Evolutionary conservation across 2,113 vertebrate genomes (phyloP).

Genomic region (Halichoerus grypus): DNA sequence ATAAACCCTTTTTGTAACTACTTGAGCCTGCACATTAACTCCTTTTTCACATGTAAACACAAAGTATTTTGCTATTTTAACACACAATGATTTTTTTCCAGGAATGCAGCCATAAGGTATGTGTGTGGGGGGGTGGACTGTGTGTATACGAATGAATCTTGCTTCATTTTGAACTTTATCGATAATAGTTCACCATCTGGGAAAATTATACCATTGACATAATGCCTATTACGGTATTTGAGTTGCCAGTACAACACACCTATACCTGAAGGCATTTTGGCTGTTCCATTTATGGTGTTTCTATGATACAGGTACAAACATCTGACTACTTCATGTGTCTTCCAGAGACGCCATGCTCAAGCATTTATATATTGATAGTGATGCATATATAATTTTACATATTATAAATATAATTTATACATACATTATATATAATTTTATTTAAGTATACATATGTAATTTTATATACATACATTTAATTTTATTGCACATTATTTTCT

Average conservation of each 20-base stretch:
- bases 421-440: background rate
- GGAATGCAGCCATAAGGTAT: background rate
- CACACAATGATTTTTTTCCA: background rate
- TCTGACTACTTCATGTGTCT: background rate
- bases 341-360: background rate
- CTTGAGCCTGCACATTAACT: background rate
- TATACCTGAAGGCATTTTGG: background rate
- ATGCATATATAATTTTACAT: background rate
- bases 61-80: slow-evolving; percentile 15
- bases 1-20: background rate
- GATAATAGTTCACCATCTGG: background rate
- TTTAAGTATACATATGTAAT: background rate
- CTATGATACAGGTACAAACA: background rate
- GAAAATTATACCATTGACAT: background rate
- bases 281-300: background rate
- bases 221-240: background rate
- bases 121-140: background rate
- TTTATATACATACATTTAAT: background rate
- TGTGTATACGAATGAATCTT: background rate
- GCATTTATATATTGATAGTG: background rate
- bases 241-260: background rate
- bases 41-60: background rate
- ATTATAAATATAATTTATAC: background rate
- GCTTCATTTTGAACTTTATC: slow-evolving; percentile 17
- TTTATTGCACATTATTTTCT: background rate